Percentiles rank a stretch among this genome's conserved stretches.
Conservation (phyloP, 2,888 invertebrate genomes). For the Pocota personata region DNA sequence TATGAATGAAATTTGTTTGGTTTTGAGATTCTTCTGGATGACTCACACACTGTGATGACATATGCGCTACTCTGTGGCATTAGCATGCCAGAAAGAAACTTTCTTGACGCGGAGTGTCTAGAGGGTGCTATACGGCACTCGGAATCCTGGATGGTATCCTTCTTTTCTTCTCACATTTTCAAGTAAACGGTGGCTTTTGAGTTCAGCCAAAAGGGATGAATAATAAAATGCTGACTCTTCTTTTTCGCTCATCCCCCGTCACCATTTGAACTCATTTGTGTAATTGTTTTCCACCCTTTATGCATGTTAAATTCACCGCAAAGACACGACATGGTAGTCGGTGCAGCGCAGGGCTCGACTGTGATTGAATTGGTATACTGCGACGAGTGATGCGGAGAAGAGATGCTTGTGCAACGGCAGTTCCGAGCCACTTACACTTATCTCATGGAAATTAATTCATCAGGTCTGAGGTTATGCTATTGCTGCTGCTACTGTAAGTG, state of each 20-base stretch:
- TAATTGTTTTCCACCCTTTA: constrained; percentile 63
- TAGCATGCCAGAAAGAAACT: constrained; percentile 10
- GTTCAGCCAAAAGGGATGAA: constrained; percentile 23
- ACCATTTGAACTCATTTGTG: constrained; percentile 65
- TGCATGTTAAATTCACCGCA: constrained; percentile 51
- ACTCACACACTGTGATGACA: neutral
- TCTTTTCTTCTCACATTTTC: neutral
- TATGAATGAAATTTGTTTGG: constrained; percentile 30
- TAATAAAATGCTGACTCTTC: constrained; percentile 25
- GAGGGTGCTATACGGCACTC: neutral
- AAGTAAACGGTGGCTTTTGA: constrained; percentile 40
- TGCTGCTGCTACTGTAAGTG: neutral
- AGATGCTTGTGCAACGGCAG: constrained; percentile 18
- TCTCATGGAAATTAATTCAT: constrained; percentile 71
- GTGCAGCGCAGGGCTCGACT: constrained; percentile 25
- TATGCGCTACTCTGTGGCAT: neutral
- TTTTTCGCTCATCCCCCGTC: constrained; percentile 7
- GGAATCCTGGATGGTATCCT: no score
- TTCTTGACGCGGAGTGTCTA: neutral
- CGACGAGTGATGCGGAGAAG: neutral
- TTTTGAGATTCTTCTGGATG: neutral
- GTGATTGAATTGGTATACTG: constrained; percentile 39
- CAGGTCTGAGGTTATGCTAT: constrained; percentile 42
- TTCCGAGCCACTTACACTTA: constrained; percentile 60
- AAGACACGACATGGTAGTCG: constrained; percentile 34